Percentiles rank a stretch among this genome's conserved stretches.
Conservation (phyloP, 2,888 invertebrate species). For the Pollenia griseotomentosa region DNA sequence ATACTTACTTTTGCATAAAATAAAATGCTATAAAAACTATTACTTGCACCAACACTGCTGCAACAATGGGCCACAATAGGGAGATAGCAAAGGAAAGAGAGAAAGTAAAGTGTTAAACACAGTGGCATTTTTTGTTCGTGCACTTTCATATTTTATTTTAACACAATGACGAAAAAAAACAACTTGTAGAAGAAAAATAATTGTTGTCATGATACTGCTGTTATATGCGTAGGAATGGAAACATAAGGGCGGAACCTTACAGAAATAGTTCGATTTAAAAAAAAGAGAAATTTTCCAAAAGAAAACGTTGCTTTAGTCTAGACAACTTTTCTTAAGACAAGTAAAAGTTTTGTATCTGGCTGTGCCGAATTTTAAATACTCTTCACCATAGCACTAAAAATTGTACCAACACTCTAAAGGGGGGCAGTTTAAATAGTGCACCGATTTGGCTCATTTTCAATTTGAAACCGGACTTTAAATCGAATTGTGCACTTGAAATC, state of each 20-base stretch:
- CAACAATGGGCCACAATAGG: neutral
- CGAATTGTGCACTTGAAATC: too few relatives aligned
- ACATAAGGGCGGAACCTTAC: neutral
- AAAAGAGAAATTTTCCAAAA: too few relatives aligned
- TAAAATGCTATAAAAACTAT: neutral
- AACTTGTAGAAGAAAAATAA: neutral
- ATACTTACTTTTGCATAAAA: neutral
- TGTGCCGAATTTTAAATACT: too few relatives aligned
- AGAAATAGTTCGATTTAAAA: too few relatives aligned
- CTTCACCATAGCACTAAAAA: too few relatives aligned
- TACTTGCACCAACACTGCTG: neutral
- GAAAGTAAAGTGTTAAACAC: neutral
- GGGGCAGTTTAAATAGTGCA: too few relatives aligned
- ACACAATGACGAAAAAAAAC: constrained; percentile 10
- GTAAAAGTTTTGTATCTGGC: too few relatives aligned
- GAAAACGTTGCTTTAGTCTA: too few relatives aligned
- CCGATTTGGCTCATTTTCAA: too few relatives aligned
- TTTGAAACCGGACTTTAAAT: too few relatives aligned
- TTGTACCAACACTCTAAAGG: too few relatives aligned
- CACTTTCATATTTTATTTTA: constrained; percentile 5
- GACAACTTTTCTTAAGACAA: too few relatives aligned
- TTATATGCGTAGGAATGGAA: neutral
- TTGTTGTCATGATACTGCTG: constrained; percentile 1
- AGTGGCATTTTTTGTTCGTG: neutral
- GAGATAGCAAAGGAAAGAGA: neutral